Evolutionary conservation across 1,140 invertebrate species (phyloP).

Genomic region (Aporrectodea caliginosa): DNA sequence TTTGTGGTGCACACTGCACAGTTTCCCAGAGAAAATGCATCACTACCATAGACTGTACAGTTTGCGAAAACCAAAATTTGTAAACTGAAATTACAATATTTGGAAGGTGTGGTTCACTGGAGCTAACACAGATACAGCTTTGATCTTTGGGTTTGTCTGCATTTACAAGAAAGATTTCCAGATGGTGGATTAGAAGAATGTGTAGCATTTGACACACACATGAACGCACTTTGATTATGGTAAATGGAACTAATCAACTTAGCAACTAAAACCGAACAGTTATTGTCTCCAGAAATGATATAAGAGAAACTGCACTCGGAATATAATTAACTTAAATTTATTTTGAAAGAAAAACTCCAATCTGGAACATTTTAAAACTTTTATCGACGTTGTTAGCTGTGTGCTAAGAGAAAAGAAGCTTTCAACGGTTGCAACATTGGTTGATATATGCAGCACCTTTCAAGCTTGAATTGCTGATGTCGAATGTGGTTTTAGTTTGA

Average conservation of each 20-base stretch:
- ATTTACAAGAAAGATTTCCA: background rate
- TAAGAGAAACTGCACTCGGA: background rate
- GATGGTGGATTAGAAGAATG: background rate
- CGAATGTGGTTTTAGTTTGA: no score
- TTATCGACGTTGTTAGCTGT: background rate
- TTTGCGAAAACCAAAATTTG: background rate
- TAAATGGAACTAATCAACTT: background rate
- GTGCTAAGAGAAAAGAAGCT: conserved; percentile 5
- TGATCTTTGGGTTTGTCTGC: background rate
- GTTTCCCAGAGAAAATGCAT: background rate
- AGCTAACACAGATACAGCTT: background rate
- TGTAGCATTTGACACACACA: background rate
- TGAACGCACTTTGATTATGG: background rate
- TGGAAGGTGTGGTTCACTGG: background rate
- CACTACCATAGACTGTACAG: background rate
- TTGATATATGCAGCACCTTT: conserved; percentile 17
- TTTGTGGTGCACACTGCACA: no score
- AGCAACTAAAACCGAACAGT: background rate
- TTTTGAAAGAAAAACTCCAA: conserved; percentile 10
- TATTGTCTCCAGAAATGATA: background rate
- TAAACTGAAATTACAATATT: background rate
- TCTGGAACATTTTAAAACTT: conserved; percentile 3
- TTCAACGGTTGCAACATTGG: background rate
- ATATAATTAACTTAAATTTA: conserved; percentile 20
- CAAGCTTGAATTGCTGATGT: no score